A percentile compares a stretch with the other conserved stretches of the same genome.
phyloP scores from a whole-genome alignment of 2,888 invertebrate species.

The Archips crataeganus region DNA sequence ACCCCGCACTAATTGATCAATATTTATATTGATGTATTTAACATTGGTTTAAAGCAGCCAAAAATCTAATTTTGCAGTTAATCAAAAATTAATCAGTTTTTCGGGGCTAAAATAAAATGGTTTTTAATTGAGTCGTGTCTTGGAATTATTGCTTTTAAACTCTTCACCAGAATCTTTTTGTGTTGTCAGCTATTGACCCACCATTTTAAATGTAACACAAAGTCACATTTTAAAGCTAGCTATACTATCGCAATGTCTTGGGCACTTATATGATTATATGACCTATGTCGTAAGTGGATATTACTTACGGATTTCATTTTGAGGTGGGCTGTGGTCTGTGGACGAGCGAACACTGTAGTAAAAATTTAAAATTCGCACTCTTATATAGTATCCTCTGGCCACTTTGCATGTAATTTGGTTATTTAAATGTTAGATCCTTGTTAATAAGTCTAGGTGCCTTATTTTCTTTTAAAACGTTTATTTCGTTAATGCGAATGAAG shows the following conservation, averaged over 20 bases:
- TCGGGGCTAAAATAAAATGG: too few species aligned
- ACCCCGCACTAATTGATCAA: slow-evolving; percentile 19
- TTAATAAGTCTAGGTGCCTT: slow-evolving; percentile 39
- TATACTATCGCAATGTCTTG: neutral
- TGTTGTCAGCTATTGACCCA: too few species aligned
- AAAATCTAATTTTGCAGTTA: too few species aligned
- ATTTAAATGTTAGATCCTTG: slow-evolving; percentile 51
- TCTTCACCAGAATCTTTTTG: too few species aligned
- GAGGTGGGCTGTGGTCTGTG: slow-evolving; percentile 49
- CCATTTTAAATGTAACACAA: too few species aligned
- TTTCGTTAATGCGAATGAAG: neutral
- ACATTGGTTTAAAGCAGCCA: too few species aligned
- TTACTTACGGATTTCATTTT: slow-evolving; percentile 75
- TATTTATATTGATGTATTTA: slow-evolving; percentile 1
- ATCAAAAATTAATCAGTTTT: too few species aligned
- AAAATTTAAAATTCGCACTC: slow-evolving; percentile 51
- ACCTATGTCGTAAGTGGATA: slow-evolving; percentile 19
- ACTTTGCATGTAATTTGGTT: slow-evolving; percentile 58
- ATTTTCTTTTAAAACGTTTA: neutral
- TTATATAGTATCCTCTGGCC: slow-evolving; percentile 60
- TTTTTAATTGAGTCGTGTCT: too few species aligned
- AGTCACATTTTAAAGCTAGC: neutral
- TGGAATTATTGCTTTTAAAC: too few species aligned
- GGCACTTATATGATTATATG: slow-evolving; percentile 1
- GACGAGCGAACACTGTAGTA: slow-evolving; percentile 60